Percentiles rank a stretch among this genome's conserved stretches.
Evolutionary conservation across 2,888 invertebrate genomes (phyloP).

Genomic region (Mythimna ferrago): DNA sequence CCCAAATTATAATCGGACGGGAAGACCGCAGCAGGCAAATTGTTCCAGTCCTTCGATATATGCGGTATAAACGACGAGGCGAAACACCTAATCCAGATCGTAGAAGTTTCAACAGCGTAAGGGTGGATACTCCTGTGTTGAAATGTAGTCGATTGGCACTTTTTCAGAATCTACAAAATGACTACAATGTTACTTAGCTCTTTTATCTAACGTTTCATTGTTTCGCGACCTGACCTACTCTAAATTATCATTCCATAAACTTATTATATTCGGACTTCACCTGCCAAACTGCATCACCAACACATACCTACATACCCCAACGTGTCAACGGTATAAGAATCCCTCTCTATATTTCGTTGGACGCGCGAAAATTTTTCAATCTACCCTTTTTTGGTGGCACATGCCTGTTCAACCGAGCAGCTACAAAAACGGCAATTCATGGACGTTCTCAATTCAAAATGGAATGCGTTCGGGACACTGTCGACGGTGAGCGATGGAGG

Average conservation of each 20-base stretch:
- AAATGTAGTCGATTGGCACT: not conserved
- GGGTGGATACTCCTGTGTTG: not conserved
- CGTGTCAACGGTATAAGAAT: conserved; percentile 44
- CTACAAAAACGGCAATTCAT: conserved; percentile 69
- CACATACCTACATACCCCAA: conserved; percentile 5
- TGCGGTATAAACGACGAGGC: too few species aligned
- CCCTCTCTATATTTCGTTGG: conserved; percentile 44
- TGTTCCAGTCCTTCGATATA: too few species aligned
- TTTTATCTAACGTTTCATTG: not conserved
- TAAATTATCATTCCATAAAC: not conserved
- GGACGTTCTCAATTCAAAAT: conserved; percentile 67
- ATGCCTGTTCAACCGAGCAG: conserved; percentile 65
- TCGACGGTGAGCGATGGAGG: conserved; percentile 66
- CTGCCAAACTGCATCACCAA: conserved; percentile 9
- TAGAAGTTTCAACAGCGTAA: too few species aligned
- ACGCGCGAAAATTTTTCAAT: conserved; percentile 70
- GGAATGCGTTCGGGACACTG: conserved; percentile 67
- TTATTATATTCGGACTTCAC: not conserved
- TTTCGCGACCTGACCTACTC: not conserved
- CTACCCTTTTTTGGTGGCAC: conserved; percentile 62
- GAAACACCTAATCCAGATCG: too few species aligned
- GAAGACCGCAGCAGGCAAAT: too few species aligned
- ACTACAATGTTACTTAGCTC: not conserved
- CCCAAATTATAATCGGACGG: too few species aligned
- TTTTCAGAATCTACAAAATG: not conserved